Percentiles rank a stretch among this genome's conserved stretches.
Evolutionary conservation across 2,888 invertebrate genomes (phyloP).

Genomic region (Thecocarcelia acutangulata): DNA sequence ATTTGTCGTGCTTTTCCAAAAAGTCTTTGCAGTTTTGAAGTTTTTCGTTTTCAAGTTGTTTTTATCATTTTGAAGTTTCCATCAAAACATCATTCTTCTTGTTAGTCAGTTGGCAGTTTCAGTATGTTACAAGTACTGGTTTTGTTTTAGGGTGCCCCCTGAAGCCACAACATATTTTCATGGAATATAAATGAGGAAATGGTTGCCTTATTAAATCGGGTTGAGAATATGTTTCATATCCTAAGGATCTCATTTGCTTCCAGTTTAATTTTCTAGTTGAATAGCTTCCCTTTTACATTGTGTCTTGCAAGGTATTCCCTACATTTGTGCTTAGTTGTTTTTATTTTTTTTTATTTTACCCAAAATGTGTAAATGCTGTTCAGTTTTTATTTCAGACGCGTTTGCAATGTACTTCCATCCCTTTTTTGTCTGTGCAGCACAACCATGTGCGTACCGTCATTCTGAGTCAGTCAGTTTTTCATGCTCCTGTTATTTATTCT

Average conservation of each 20-base stretch:
- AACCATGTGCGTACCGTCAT: conserved; percentile 53
- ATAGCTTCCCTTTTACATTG: too few relatives aligned
- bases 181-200: background rate
- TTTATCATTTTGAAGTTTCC: conserved; percentile 66
- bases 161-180: background rate
- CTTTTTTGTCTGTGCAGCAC: conserved; percentile 30
- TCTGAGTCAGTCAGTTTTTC: conserved; percentile 51
- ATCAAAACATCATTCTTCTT: conserved; percentile 62
- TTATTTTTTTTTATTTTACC: background rate
- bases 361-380: conserved; percentile 52
- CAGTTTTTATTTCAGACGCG: conserved; percentile 60
- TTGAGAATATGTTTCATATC: too few relatives aligned
- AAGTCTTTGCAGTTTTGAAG: conserved; percentile 56
- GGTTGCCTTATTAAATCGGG: too few relatives aligned
- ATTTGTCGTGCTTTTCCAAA: conserved; percentile 13
- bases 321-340: conserved; percentile 8
- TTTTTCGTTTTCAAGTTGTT: conserved; percentile 42
- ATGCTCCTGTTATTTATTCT: conserved; percentile 54
- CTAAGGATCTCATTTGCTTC: too few relatives aligned
- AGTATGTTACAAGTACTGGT: conserved; percentile 37
- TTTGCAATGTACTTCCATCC: conserved; percentile 49
- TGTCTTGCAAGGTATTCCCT: conserved; percentile 25
- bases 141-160: conserved; percentile 37
- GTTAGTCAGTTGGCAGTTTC: conserved; percentile 42
- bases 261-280: too few relatives aligned